These are phyloP conservation scores for Holacanthus passer DNA, from an alignment of 2,113 vertebrate species.

Conservation along the genomic window DNA sequence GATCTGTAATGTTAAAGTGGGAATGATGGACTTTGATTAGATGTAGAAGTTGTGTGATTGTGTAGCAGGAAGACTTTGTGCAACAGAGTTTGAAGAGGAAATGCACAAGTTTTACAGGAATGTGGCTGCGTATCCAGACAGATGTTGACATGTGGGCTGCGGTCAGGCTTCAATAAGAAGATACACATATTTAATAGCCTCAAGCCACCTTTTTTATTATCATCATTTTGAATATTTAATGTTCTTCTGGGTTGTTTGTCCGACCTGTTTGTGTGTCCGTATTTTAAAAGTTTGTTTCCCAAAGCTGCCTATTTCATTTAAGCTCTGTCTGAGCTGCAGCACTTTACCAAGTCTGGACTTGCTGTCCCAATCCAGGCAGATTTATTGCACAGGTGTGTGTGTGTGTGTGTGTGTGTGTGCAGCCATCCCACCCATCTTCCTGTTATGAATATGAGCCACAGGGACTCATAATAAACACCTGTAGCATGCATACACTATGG, in stretches of 20 bases:
- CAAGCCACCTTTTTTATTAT: not conserved
- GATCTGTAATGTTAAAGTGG: not conserved
- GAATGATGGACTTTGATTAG: not conserved
- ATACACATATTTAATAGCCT: not conserved
- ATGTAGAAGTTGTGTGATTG: not conserved
- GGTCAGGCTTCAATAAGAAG: not conserved
- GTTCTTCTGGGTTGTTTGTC: not conserved
- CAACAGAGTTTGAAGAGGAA: slow-evolving; percentile 5
- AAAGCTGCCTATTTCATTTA: slow-evolving; percentile 43
- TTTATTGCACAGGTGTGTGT: slow-evolving; percentile 68
- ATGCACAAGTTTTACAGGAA: slow-evolving; percentile 46
- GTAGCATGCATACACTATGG: not conserved
- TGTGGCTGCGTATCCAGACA: slow-evolving; percentile 45
- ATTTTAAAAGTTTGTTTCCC: slow-evolving; percentile 19
- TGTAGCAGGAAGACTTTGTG: not conserved
- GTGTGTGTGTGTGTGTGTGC: slow-evolving; percentile 28
- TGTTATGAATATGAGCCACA: slow-evolving; percentile 32
- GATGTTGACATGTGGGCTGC: slow-evolving; percentile 38
- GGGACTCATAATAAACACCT: slow-evolving; percentile 41
- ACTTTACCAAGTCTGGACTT: slow-evolving; percentile 79
- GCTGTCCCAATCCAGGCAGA: slow-evolving; percentile 63
- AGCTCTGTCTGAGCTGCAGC: slow-evolving; percentile 60
- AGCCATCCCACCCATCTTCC: slow-evolving; percentile 32
- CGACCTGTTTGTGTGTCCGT: slow-evolving; percentile 4
- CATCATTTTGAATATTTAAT: not conserved